A percentile compares a stretch with the other conserved stretches of the same genome.
Conservation (phyloP, 2,113 vertebrate species). For the Tachysurus vachellii region DNA sequence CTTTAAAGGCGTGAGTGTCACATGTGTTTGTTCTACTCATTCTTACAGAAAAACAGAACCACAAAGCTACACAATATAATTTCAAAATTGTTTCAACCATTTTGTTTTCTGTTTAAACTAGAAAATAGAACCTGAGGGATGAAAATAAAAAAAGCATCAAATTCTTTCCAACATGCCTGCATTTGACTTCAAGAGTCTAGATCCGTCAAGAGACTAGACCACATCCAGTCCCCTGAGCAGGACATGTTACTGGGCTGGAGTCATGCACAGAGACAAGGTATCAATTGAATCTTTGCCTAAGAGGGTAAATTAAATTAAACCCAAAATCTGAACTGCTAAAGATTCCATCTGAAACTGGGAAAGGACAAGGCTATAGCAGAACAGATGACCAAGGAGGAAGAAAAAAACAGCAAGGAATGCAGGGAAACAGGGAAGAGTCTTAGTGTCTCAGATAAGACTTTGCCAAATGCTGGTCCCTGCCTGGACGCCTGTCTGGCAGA, state of each 20-base stretch:
- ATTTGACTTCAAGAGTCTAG: slow-evolving; percentile 55
- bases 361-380: not conserved
- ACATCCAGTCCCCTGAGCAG: not conserved
- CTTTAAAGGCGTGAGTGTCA: slow-evolving; percentile 11
- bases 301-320: slow-evolving; percentile 1
- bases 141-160: slow-evolving; percentile 54
- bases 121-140: slow-evolving; percentile 36
- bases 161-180: slow-evolving; percentile 35
- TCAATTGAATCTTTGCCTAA: not conserved
- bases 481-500: slow-evolving; percentile 66
- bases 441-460: slow-evolving; percentile 39
- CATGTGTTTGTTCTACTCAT: slow-evolving; percentile 10
- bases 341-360: not conserved
- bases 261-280: no score
- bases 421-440: slow-evolving; percentile 28
- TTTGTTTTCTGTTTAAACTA: slow-evolving; percentile 30
- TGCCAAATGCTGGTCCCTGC: slow-evolving; percentile 59
- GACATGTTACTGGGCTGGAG: no score
- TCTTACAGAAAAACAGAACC: slow-evolving; percentile 19
- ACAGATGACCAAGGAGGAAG: slow-evolving; percentile 19
- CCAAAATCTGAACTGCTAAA: not conserved
- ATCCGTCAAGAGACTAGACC: no score
- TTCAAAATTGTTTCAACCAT: slow-evolving; percentile 30
- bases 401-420: slow-evolving; percentile 11
- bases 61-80: not conserved